Evolutionary conservation across 2,797 vertebrate species (phyloP), one percentile per base, ranked within the genome.

Genomic region (Bovichtus diacanthus): DNA sequence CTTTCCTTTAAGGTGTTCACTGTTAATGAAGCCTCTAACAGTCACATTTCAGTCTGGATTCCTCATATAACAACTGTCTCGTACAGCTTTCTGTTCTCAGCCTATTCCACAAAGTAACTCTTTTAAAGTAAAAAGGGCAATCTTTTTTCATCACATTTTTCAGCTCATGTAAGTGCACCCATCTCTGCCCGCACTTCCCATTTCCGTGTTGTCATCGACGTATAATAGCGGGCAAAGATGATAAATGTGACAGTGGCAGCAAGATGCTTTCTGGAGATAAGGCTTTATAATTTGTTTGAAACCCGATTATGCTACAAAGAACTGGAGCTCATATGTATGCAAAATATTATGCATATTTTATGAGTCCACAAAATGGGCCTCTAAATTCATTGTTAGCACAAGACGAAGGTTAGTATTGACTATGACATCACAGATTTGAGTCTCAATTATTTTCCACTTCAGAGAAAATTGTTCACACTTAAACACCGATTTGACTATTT

Each of bases 341-440:
- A 46, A 78, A 87, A 80, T 84, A 82, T 88, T 73, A 86, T 84
- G 55, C 75, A 88, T 88, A 87, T 85, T 87, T 87, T 53, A 92
- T 82, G 69, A 84, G 47, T 46, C 76, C 50, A 76, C 72, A 87
- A 87, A 85, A 43, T 62, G 39, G 74, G 78, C 51, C 50, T 83
- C 54, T 56, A 80, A 66, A 83, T 71, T 75, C 59, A 77, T 67
- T 86, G 60, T 84, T 80, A 76, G 67, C 54, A 71, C 29, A 81
- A 83, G 66, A 87, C 89, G 74, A 83, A 68, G 69, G 80, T 70
- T 86, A 84, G 68, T 78, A 78, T 81, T 59, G 31, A 74, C 56
- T 76, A 9, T 70, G 75, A 62, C 58, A 58, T 76, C 69, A 80
- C 31, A 81, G 41, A 78, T 81, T 69, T 73, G 21, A 78, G 44